phyloP scores from a whole-genome alignment of 1,140 invertebrate species.

The Chrysoperla carnea region DNA sequence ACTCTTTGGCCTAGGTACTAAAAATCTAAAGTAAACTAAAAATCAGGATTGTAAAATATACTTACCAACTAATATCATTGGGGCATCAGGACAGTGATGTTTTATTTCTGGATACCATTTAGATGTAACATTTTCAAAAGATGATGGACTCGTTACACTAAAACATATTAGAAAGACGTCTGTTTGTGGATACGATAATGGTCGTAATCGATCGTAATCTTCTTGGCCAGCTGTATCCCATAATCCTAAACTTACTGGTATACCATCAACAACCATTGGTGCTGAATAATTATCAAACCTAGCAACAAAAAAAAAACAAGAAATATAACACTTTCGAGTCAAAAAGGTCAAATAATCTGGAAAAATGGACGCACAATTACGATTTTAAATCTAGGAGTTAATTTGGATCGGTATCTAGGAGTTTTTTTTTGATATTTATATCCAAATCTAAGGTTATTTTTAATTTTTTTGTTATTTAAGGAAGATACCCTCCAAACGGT shows the following conservation, averaged over 20 bases:
- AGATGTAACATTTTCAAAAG: conserved; percentile 96
- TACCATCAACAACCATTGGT: conserved; percentile 93
- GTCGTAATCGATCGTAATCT: conserved; percentile 91
- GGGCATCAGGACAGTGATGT: conserved; percentile 95
- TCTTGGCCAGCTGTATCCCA: conserved; percentile 97
- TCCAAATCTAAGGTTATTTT: no score
- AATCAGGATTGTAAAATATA: no score
- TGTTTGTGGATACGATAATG: conserved; percentile 87
- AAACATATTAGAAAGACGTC: conserved; percentile 99
- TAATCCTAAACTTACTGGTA: conserved; percentile 84
- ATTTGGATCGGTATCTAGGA: no score
- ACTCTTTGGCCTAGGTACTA: no score
- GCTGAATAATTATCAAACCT: conserved; percentile 97
- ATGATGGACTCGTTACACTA: conserved; percentile 91
- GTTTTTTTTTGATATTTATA: no score
- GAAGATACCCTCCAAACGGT: no score
- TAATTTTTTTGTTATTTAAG: no score
- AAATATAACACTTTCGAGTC: neutral
- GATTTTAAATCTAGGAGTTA: no score
- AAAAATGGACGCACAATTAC: no score
- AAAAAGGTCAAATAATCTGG: no score
- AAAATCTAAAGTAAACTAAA: no score
- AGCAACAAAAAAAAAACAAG: conserved; percentile 15
- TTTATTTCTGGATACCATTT: conserved; percentile 99
- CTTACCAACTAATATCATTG: conserved; percentile 91